A percentile compares a stretch with the other conserved stretches of the same genome.
phyloP scores from a whole-genome alignment of 2,888 invertebrate genomes.

The Xanthia icteritia region DNA sequence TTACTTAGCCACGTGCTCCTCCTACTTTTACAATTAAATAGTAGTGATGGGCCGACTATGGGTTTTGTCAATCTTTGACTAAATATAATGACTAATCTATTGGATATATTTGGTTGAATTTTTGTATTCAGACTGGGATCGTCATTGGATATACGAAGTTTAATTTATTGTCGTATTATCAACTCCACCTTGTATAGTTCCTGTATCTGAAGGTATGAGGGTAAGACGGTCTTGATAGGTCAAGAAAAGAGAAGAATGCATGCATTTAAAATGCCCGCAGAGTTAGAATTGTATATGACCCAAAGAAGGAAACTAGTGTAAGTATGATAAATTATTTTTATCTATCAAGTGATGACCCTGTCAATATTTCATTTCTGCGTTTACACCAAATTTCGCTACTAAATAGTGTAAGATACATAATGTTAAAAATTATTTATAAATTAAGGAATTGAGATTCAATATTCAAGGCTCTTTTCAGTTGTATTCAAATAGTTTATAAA shows the following conservation, averaged over 20 bases:
- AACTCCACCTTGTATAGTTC: neutral
- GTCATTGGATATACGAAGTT: no score
- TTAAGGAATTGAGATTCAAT: slow-evolving; percentile 66
- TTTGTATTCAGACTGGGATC: no score
- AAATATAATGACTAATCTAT: no score
- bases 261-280: no score
- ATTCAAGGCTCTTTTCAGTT: slow-evolving; percentile 60
- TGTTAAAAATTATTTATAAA: slow-evolving; percentile 62
- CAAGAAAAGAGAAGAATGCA: neutral
- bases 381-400: slow-evolving; percentile 71
- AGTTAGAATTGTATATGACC: neutral
- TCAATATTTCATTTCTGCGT: slow-evolving; percentile 43
- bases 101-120: no score
- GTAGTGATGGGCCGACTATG: no score
- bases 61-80: no score
- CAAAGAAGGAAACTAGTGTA: neutral
- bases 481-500: slow-evolving; percentile 65
- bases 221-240: neutral
- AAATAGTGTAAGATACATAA: slow-evolving; percentile 61
- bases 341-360: slow-evolving; percentile 27
- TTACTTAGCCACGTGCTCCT: no score
- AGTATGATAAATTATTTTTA: neutral
- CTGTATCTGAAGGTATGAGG: neutral
- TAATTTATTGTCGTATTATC: no score
- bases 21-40: no score